Evolutionary conservation across 2,797 vertebrate species (phyloP), one percentile per base, ranked within the genome.

Genomic region (Simalia tracyae): DNA sequence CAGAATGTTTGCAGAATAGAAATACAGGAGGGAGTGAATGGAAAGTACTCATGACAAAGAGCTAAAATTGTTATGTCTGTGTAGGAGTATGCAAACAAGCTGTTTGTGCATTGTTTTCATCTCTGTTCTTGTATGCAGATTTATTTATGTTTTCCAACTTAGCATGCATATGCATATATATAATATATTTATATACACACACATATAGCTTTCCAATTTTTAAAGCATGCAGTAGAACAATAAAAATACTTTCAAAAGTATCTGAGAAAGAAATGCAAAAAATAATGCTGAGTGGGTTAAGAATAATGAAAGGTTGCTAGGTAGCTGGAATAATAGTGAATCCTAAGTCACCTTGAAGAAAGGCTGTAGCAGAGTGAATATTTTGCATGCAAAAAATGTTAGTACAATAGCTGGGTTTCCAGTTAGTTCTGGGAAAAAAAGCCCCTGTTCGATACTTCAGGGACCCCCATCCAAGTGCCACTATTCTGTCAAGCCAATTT

Each of bases 21-120:
- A 95, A 94, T 61, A 91, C 1, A 93, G 12, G 2, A 9, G 86
- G 31, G 87, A 93, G 14, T 89, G 94, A 95, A 95, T 90, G 11
- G 2, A 92, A 95, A 22, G 26, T 1, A 42, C 86, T 54, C 42
- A 86, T 1, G 84, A n/a, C 90, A 60, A 2, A 86, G 19, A 96
- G 0, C 8, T 92, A 90, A 91, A 93, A 91, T 60, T 92, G 86
- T 28, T 87, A 0, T 91, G 15, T n/a, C 8, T 11, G 2, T 59
- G 31, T 59, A 4, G 91, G 28, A 56, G 46, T 89, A 4, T 60
- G 28, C 92, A 95, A 93, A 91, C 93, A 86, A 76, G 54, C 91
- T 8, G 36, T 12, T 46, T 4, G 8, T 0, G 68, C 0, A 28
- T 17, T 90, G 64, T 24, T 68, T 64, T 59, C 4, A 0, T 92